These are phyloP conservation scores for Liasis olivaceus DNA, from an alignment of 2,797 vertebrate genomes.

Conservation along the genomic window DNA sequence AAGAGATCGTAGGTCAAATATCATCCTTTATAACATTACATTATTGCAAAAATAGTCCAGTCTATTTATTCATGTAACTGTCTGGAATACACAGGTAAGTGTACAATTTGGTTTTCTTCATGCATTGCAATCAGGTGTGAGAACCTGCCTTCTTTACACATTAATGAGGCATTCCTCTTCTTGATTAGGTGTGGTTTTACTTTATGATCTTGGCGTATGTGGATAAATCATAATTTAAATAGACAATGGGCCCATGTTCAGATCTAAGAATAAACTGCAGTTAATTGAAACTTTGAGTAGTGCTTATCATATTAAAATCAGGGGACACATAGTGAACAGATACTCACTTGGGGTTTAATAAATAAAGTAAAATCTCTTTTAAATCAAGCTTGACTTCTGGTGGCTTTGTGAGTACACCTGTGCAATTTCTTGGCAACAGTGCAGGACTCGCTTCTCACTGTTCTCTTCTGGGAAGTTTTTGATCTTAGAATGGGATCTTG, in stretches of 20 bases:
- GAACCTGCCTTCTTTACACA: neutral
- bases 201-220: neutral
- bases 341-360: neutral
- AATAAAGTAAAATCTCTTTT: neutral
- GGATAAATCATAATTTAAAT: neutral
- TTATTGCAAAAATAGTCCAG: neutral
- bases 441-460: neutral
- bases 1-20: constrained; percentile 40
- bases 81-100: neutral
- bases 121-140: neutral
- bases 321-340: neutral
- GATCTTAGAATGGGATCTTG: neutral
- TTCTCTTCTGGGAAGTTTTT: neutral
- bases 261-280: neutral
- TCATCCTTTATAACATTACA: neutral
- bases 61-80: neutral
- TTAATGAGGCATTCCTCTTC: neutral
- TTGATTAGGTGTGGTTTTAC: neutral
- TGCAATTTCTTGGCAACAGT: too few relatives aligned
- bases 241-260: neutral
- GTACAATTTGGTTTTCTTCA: neutral
- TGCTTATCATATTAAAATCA: neutral
- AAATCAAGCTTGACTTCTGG: neutral
- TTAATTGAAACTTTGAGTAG: neutral
- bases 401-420: neutral